Conservation (phyloP, 2,888 invertebrate species). For the Plagiodera versicolora region DNA sequence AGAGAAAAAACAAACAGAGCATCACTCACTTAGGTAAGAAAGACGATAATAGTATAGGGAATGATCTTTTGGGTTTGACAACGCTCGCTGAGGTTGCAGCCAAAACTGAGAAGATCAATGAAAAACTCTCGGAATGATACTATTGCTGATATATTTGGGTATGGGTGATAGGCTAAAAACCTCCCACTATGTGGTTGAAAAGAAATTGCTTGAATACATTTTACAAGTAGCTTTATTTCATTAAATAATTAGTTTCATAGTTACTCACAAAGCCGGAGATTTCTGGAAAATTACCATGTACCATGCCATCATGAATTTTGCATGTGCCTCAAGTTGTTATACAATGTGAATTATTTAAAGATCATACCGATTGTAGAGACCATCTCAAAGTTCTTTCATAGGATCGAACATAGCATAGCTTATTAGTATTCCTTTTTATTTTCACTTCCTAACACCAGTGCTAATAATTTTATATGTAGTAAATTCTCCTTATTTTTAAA, state of each 20-base stretch:
- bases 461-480: too few relatives aligned
- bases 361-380: neutral
- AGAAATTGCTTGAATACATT: too few relatives aligned
- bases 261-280: neutral
- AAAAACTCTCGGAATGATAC: constrained; percentile 33
- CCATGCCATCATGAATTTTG: neutral
- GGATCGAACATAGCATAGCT: too few relatives aligned
- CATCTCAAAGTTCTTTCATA: too few relatives aligned
- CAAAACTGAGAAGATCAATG: constrained; percentile 54
- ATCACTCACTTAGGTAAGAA: constrained; percentile 68
- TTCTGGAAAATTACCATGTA: neutral
- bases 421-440: too few relatives aligned
- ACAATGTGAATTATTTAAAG: neutral
- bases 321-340: constrained; percentile 19
- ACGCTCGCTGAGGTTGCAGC: constrained; percentile 69
- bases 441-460: too few relatives aligned
- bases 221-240: too few relatives aligned
- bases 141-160: constrained; percentile 18
- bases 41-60: constrained; percentile 32
- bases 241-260: too few relatives aligned
- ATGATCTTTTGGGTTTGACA: constrained; percentile 61
- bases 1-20: constrained; percentile 85
- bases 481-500: neutral
- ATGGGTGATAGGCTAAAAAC: neutral
- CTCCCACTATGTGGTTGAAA: neutral